Conservation (phyloP, 2,797 vertebrate genomes). For the Gymnocypris eckloni region DNA sequence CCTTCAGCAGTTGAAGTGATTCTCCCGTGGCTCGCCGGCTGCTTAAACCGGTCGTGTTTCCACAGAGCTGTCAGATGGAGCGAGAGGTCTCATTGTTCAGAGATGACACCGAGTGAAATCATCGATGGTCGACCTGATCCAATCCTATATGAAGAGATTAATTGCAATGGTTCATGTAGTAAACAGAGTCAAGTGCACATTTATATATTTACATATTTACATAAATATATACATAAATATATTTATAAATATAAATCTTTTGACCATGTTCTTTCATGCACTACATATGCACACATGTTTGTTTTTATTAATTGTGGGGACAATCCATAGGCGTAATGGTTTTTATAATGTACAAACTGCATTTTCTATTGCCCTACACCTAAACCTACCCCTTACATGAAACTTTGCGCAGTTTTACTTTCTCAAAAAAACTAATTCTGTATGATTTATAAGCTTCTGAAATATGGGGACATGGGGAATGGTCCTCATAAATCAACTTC, state of each 20-base stretch:
- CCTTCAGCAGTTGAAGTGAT: conserved; percentile 47
- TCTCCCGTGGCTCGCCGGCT: conserved; percentile 28
- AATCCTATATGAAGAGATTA: conserved; percentile 18
- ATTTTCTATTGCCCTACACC: no score
- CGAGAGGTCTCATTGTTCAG: conserved; percentile 40
- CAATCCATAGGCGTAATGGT: no score
- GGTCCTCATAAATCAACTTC: no score
- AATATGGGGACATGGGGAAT: no score
- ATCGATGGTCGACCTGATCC: conserved; percentile 32
- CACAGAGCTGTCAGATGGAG: conserved; percentile 22
- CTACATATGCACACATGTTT: background rate
- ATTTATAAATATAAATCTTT: background rate
- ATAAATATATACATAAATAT: background rate
- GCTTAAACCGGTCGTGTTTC: conserved; percentile 36
- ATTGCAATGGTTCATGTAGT: conserved; percentile 23
- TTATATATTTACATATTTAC: conserved; percentile 7
- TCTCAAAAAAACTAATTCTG: no score
- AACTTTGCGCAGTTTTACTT: no score
- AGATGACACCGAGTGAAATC: conserved; percentile 32
- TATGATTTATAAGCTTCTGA: no score
- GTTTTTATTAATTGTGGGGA: no score
- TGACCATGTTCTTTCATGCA: background rate
- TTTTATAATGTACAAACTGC: no score
- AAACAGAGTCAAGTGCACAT: background rate
- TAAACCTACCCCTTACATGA: no score